Base-by-base conservation (phyloP, 2,888 invertebrate genomes). In the Torymus aiolomorphi region DNA sequence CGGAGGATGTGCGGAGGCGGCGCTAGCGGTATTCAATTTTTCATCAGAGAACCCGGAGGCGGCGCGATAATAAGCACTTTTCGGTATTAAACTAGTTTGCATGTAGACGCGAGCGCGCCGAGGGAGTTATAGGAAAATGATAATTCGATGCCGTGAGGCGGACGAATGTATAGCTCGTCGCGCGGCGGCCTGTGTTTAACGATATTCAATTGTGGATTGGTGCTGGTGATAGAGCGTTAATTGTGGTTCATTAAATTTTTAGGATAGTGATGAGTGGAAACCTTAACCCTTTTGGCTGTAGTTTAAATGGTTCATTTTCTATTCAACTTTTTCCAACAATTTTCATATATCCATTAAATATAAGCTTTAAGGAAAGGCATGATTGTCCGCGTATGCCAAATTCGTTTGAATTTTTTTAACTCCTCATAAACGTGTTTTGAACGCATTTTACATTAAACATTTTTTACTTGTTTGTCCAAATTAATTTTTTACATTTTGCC, bases 11-110 rank as follows among this genome's bases (percentile, higher is more conserved):
- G 12, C 59, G 20, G 2, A 16, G n/a, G 24, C 16, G 42, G 14
- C 13, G 59, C 75, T 65, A 62, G 59, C 8, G 42, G 61, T 73
- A 16, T 78, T 49, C 59, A 71, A 79, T 75, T 66, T 70, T 70
- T 59, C 54, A 75, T 70, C 16, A n/a, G 13, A 54, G 20, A 51
- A 2, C 31, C 52, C 20, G 10, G 52, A 18, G 11, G 42, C 20
- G 54, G 54, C 13, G 57, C 59, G 66, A 78, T 73, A 67, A 72
- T 67, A 73, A 73, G 61, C 67, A 54, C 67, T 66, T 71, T 66
- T 66, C 52, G 20, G 14, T 18, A 66, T 71, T 61, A 67, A 78
- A 61, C 31, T 57, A 13, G n/a, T 72, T 66, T 59, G 59, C 66
- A 12, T 49, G 20, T 4, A 54, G 14, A 52, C 18, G 5, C 31